Base-by-base conservation (phyloP, 1,140 invertebrate species). In the Euura lappo region DNA sequence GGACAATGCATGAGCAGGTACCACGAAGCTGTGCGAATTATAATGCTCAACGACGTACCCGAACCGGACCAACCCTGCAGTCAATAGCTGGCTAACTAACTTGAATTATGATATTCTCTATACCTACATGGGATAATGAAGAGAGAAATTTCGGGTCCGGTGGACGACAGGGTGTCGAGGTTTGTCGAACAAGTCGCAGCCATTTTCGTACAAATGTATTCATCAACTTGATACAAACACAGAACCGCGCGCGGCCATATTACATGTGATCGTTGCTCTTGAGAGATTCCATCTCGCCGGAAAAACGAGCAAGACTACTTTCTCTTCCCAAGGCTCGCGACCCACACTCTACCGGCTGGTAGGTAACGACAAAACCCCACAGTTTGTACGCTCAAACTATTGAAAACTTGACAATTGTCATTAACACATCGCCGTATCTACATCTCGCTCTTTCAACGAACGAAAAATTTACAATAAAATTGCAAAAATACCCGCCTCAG, bases 211-310 rank as follows among this genome's bases (percentile, higher is more conserved):
- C 28, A 28, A 28, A 60, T 6, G 51, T 60, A 60, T 60, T 60
- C 51, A 60, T 60, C 13, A 60, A 60, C 51, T 60, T n/a, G 51
- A 11, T 5, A 5, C 51, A 8, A 8, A n/a, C 51, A n/a, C 10
- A 3, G 51, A 8, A n/a, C 6, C 47, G 47, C 47, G 6, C 51
- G 51, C 51, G 51, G 51, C 51, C 51, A 60, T 60, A 60, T n/a
- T 28, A 28, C 28, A 28, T 28, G 28, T 28, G 28, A 28, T 28
- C 28, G 28, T 28, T 28, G 28, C 28, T 28, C 28, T 28, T 28
- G 28, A 11, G 51, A 60, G 51, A 60, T 60, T 60, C 51, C 51
- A 60, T 60, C 51, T 60, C 51, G 51, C 51, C 51, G 51, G 51
- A 60, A 60, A 60, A 60, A 60, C 51, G 51, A 60, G 51, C 51